phyloP scores from a whole-genome alignment of 2,113 vertebrate genomes.

The Vombatus ursinus region DNA sequence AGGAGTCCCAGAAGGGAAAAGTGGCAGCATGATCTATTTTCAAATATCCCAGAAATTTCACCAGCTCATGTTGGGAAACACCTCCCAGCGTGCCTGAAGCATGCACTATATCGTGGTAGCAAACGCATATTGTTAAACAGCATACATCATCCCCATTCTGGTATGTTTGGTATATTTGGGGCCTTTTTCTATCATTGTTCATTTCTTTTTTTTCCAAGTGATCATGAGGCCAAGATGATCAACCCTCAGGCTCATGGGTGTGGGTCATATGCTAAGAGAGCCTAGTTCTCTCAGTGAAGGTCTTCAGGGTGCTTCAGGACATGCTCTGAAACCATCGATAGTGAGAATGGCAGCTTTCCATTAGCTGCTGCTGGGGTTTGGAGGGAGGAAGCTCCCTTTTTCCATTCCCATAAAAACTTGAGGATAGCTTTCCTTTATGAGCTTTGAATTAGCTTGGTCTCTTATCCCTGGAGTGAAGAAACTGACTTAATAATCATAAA shows the following conservation, averaged over 20 bases:
- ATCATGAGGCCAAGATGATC: no score
- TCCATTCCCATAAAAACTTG: neutral
- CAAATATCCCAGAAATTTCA: neutral
- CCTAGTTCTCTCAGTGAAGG: no score
- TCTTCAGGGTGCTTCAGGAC: neutral
- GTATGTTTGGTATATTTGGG: neutral
- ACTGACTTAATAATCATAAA: neutral
- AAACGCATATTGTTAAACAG: neutral
- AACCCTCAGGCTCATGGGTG: no score
- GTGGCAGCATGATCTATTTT: neutral
- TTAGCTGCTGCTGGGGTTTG: neutral
- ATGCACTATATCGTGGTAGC: neutral
- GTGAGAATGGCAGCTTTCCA: neutral
- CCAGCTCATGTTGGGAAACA: neutral
- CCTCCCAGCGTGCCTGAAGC: conserved; percentile 15
- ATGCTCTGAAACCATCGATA: neutral
- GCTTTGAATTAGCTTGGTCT: neutral
- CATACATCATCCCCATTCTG: neutral
- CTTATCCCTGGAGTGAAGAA: neutral
- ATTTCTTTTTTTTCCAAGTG: neutral
- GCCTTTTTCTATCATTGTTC: neutral
- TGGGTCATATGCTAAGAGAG: neutral
- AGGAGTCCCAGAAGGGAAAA: neutral
- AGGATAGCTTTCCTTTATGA: neutral
- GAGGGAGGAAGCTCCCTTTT: neutral